Conservation (phyloP, 2,113 vertebrate species). For the Xenus cinereus region DNA sequence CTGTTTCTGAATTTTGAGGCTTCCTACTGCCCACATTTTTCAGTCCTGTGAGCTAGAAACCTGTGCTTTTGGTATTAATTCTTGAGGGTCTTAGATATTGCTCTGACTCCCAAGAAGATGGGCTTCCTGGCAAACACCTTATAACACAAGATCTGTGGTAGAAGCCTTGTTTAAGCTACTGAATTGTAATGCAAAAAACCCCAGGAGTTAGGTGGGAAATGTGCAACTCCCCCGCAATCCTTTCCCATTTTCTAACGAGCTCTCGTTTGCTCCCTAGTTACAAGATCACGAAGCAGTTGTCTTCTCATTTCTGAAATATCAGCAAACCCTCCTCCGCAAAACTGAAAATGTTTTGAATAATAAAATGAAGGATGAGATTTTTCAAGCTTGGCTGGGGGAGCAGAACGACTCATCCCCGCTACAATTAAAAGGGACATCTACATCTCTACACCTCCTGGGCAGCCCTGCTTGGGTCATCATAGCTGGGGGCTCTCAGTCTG, state of each 20-base stretch:
- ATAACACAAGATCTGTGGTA: background rate
- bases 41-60: background rate
- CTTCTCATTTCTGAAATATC: constrained; percentile 5
- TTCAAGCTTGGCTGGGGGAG: background rate
- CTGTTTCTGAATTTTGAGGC: background rate
- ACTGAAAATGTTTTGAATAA: constrained; percentile 5
- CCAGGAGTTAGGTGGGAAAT: background rate
- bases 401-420: background rate
- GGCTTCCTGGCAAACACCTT: background rate
- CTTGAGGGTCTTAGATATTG: background rate
- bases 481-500: background rate
- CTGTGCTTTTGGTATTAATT: background rate
- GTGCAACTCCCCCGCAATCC: background rate
- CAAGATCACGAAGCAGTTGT: background rate
- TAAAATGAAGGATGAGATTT: background rate
- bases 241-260: background rate
- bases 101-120: background rate
- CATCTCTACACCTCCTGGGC: background rate
- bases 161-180: background rate
- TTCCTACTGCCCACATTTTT: background rate
- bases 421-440: background rate
- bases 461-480: background rate
- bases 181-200: background rate
- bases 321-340: constrained; percentile 1
- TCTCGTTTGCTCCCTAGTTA: background rate